A percentile compares a stretch with the other conserved stretches of the same genome.
These are phyloP conservation scores for Pyrocoelia pectoralis DNA, from an alignment of 2,888 invertebrate genomes.

Conservation along the genomic window DNA sequence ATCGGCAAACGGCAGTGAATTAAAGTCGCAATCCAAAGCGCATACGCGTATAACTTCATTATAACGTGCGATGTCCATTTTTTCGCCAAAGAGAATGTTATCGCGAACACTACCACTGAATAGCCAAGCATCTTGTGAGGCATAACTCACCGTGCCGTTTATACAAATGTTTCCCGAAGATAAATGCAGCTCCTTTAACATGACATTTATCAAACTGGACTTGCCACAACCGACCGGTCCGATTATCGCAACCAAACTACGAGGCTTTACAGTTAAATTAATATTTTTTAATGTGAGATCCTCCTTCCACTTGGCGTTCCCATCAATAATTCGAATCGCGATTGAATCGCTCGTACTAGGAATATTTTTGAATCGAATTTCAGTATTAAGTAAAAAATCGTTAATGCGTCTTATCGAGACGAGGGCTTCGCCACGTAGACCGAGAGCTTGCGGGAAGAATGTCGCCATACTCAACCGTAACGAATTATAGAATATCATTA, in stretches of 20 bases:
- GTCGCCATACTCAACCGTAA: background rate
- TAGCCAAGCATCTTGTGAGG: constrained; percentile 86
- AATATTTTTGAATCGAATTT: background rate
- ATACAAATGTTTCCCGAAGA: constrained; percentile 66
- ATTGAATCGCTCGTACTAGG: constrained; percentile 38
- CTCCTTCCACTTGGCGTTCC: constrained; percentile 63
- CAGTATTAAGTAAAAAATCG: background rate
- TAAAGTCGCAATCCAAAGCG: constrained; percentile 74
- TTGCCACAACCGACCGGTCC: constrained; percentile 78
- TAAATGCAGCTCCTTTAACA: constrained; percentile 77
- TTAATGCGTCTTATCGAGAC: background rate
- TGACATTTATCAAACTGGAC: constrained; percentile 67
- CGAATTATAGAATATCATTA: background rate
- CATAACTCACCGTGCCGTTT: constrained; percentile 75
- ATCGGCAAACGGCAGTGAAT: constrained; percentile 76
- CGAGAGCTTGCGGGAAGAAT: background rate
- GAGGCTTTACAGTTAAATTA: constrained; percentile 57
- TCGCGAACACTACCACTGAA: constrained; percentile 73
- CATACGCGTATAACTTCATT: constrained; percentile 72
- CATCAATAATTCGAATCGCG: constrained; percentile 56
- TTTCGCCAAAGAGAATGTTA: constrained; percentile 83
- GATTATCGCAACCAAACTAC: constrained; percentile 67
- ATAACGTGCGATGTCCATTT: constrained; percentile 70
- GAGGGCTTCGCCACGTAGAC: background rate
- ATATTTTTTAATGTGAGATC: constrained; percentile 61